Evolutionary conservation across 2,113 vertebrate species (phyloP).

Genomic region (Apistogramma diplotaenia): DNA sequence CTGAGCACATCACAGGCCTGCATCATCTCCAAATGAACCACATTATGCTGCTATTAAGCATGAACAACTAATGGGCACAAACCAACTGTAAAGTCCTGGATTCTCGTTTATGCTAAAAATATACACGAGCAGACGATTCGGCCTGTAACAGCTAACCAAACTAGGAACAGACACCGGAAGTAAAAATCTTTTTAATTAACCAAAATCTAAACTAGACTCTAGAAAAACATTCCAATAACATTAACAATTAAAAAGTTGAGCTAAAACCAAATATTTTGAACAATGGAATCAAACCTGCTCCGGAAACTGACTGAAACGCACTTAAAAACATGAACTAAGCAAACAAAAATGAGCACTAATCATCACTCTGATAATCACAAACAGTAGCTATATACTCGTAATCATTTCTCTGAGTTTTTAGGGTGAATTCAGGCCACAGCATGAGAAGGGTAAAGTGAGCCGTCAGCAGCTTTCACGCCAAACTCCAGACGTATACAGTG

Average conservation of each 20-base stretch:
- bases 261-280: too few species aligned
- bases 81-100: neutral
- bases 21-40: constrained; percentile 1
- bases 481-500: neutral
- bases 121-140: neutral
- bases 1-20: neutral
- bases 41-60: neutral
- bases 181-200: too few species aligned
- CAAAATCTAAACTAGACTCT: neutral
- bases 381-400: too few species aligned
- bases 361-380: fast-evolving
- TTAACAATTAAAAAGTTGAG: too few species aligned
- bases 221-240: too few species aligned
- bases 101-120: neutral
- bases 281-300: too few species aligned
- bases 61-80: neutral
- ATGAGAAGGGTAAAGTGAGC: neutral
- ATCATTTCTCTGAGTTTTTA: neutral
- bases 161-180: too few species aligned
- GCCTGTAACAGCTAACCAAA: neutral
- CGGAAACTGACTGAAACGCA: neutral
- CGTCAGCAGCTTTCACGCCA: neutral
- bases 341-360: neutral
- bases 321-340: too few species aligned
- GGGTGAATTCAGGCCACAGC: neutral